Base-by-base conservation (phyloP, 2,797 vertebrate species). In the Cyclopterus lumpus region DNA sequence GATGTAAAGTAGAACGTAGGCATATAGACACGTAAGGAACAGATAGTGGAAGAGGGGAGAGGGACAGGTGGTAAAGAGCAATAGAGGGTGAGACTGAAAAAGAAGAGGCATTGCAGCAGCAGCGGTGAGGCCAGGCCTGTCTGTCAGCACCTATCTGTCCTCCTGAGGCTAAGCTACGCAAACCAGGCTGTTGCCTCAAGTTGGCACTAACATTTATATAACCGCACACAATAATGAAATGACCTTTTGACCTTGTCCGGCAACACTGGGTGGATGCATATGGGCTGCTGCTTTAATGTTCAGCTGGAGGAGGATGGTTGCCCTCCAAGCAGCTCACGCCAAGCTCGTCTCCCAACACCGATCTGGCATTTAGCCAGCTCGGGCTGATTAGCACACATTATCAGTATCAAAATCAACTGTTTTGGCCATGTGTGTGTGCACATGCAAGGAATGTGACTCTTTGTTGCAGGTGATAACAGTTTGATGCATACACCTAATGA, bases 81-180 rank as follows among this genome's bases (percentile, higher is more conserved):
- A 55, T 5, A 42, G 30, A 65, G 26, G 60, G 49, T 0, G 14
- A 84, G 72, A 32, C 24, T 48, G 30, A 71, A 68, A 49, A 65
- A 57, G 10, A 57, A 42, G 51, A 60, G 40, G 34, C 61, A 60
- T 72, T 46, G 44, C 61, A 32, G 38, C 59, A 54, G 72, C 63
- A 60, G 48, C 7, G 28, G 61, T 63, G 65, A 59, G 36, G 66
- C 65, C 70, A n/a, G 36, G 75, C 66, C 75, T 65, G 68, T 81
- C 89, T 87, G 85, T 90, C 92, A 87, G 81, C 74, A 89, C 68
- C 75, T 70, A 84, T 89, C 86, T 71, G 61, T 82, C 74, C 75
- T 86, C 82, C 77, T 60, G 71, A 80, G 81, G 78, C 67, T 38
- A 11, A 73, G 46, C 73, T 42, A 67, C 28, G 5, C 58, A 79